Evolutionary conservation across 2,797 vertebrate species (phyloP).

Genomic region (Enteromius unitaeniatus): DNA sequence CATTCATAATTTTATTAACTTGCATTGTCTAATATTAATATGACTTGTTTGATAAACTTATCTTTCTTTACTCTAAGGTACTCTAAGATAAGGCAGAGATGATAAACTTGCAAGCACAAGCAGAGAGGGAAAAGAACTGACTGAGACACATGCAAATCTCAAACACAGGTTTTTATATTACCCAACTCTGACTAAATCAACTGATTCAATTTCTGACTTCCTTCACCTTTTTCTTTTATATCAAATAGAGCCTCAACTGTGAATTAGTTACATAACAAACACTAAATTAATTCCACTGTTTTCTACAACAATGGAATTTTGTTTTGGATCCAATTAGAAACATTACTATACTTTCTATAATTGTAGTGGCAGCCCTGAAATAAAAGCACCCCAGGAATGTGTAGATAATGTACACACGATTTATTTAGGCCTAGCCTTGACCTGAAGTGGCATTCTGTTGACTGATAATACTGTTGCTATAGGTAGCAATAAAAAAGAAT

Average conservation of each 20-base stretch:
- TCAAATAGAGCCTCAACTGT: neutral
- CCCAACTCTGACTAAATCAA: neutral
- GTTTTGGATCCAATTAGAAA: neutral
- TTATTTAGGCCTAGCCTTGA: conserved; percentile 22
- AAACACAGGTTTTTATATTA: neutral
- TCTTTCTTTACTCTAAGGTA: neutral
- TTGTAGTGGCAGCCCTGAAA: neutral
- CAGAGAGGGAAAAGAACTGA: neutral
- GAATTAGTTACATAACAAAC: neutral
- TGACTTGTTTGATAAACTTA: neutral
- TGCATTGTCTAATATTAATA: neutral
- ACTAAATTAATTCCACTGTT: neutral
- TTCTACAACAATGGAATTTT: neutral
- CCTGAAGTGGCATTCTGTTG: neutral
- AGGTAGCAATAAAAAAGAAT: neutral
- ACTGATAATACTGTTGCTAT: conserved; percentile 20
- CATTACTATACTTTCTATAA: neutral
- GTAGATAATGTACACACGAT: neutral
- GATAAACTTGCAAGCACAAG: neutral
- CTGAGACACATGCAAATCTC: neutral
- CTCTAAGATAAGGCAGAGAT: neutral
- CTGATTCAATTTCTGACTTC: neutral
- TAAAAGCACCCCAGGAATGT: neutral
- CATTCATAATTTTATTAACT: neutral
- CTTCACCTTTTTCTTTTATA: neutral